These are phyloP conservation scores for Ailurus styani DNA, from an alignment of 2,113 vertebrate species.

Conservation along the genomic window DNA sequence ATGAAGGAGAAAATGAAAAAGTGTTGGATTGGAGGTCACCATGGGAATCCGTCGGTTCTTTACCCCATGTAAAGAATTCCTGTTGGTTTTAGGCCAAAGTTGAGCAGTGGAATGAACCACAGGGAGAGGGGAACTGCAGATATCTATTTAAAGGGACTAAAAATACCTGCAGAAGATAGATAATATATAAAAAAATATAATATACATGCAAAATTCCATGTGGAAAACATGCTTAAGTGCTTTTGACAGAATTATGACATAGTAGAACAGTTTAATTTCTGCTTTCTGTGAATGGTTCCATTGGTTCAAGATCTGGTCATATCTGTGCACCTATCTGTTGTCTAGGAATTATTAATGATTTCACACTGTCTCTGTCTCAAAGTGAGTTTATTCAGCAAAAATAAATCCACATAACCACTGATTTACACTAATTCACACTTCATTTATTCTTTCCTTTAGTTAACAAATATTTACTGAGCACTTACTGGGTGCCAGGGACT, in stretches of 20 bases:
- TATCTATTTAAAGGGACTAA: neutral
- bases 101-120: neutral
- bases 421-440: neutral
- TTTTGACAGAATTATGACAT: neutral
- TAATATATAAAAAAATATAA: neutral
- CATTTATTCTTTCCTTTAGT: neutral
- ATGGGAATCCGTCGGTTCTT: neutral
- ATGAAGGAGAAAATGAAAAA: constrained; percentile 6
- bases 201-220: neutral
- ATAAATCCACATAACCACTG: neutral
- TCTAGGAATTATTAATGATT: neutral
- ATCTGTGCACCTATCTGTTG: neutral
- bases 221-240: neutral
- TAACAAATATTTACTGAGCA: neutral
- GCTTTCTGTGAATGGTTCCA: neutral
- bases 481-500: neutral
- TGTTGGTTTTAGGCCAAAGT: constrained; percentile 7
- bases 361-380: neutral
- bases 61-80: constrained; percentile 1
- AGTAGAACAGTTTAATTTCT: neutral
- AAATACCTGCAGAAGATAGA: neutral
- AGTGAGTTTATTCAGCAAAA: neutral
- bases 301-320: neutral
- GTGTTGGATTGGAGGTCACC: neutral
- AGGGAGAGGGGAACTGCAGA: neutral